Evolutionary conservation across 2,888 invertebrate genomes (phyloP), one percentile per base, ranked within the genome.

Genomic region (Mantis religiosa): DNA sequence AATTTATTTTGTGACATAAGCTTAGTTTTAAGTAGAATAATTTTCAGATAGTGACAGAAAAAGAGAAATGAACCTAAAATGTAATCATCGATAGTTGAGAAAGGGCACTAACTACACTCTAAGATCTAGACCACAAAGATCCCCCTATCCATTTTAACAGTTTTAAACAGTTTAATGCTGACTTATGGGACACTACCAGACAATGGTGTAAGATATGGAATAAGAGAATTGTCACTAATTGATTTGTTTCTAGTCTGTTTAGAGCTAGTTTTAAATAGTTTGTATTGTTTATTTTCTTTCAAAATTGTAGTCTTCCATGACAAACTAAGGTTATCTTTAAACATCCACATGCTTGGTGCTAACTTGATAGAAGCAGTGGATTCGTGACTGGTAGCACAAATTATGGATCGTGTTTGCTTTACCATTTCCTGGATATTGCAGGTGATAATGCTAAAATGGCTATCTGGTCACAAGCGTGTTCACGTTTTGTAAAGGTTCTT

Each of bases 311-410:
- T 71, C 54, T 71, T 71, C 54, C 54, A 71, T 71, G 54, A 71
- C 54, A 71, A 71, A 71, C 54, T 71, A 71, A 41, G 41, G 41
- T 84, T 84, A 41, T 34, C 41, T 84, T 27, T 9, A 27, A 30
- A 85, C 27, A 34, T 28, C 89, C 89, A 83, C 30, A 54, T 82
- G 86, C 89, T 89, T 41, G 89, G 89, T 89, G 89, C 89, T 89
- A 89, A 84, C 85, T 87, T 82, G 4, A 81, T 82, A 27, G 87
- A 81, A 82, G 88, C 88, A 54, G 88, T 84, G 88, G 88, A 71
- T 71, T 71, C 54, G 85, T n/a, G n/a, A 47, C 47, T 34, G 20
- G 34, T 47, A 27, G 47, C 28, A 47, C 47, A n/a, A 85, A 15
- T 41, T 41, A 41, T 28, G 27, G 34, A n/a, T 85, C n/a, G 85